Evolutionary conservation across 1,140 invertebrate genomes (phyloP).

Genomic region (Sitobion miscanthi): DNA sequence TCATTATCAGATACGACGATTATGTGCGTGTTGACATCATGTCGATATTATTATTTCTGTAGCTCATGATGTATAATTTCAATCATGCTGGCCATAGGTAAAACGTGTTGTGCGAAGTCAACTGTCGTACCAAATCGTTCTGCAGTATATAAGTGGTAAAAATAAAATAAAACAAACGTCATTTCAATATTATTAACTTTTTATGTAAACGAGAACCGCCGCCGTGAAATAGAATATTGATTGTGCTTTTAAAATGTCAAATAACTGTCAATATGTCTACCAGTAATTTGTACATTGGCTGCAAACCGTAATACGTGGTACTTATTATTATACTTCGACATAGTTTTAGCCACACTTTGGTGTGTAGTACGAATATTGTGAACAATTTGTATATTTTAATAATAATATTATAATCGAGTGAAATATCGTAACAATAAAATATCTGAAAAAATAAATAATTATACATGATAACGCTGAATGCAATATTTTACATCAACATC

Average conservation of each 20-base stretch:
- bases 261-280: not conserved
- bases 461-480: not conserved
- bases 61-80: not conserved
- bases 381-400: not conserved
- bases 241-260: not conserved
- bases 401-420: not conserved
- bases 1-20: not conserved
- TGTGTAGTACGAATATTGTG: not conserved
- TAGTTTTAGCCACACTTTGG: not conserved
- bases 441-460: too few species aligned
- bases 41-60: not conserved
- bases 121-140: not conserved
- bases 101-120: not conserved
- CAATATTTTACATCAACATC: not conserved
- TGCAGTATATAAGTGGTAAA: not conserved
- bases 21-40: not conserved
- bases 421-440: not conserved
- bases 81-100: not conserved
- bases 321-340: not conserved
- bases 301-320: not conserved
- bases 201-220: not conserved
- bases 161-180: not conserved
- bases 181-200: slow-evolving; percentile 14
- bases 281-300: not conserved
- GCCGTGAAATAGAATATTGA: not conserved